These are phyloP conservation scores for Zootermopsis nevadensis DNA, from an alignment of 2,888 invertebrate genomes.

Conservation along the genomic window DNA sequence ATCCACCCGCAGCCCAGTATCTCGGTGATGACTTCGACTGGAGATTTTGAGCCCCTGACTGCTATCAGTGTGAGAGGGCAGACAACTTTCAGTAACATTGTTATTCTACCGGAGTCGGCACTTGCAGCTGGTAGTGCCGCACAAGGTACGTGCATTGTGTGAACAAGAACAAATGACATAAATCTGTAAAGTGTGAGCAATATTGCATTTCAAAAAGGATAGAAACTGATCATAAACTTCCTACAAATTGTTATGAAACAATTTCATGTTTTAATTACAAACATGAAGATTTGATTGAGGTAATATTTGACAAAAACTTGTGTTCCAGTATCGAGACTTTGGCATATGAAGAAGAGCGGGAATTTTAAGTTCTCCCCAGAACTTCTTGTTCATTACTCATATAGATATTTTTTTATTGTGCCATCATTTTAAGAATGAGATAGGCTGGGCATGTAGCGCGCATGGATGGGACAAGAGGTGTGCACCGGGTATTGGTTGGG, in stretches of 20 bases:
- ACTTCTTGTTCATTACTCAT: no score
- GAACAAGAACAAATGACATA: no score
- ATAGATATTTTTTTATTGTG: no score
- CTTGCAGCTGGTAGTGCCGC: not conserved
- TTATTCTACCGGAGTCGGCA: slow-evolving; percentile 41
- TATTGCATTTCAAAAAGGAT: not conserved
- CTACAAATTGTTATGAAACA: not conserved
- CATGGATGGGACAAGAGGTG: no score
- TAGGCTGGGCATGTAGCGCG: no score
- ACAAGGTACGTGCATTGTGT: slow-evolving; percentile 20
- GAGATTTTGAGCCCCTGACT: slow-evolving; percentile 41
- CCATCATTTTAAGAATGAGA: no score
- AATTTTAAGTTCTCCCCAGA: no score
- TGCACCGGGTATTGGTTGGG: no score
- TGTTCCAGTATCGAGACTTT: not conserved
- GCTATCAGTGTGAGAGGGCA: slow-evolving; percentile 38
- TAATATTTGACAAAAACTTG: not conserved
- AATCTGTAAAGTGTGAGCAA: no score
- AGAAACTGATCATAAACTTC: not conserved
- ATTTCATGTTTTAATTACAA: not conserved
- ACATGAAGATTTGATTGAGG: not conserved
- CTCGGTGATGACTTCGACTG: slow-evolving; percentile 42
- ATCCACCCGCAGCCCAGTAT: slow-evolving; percentile 24
- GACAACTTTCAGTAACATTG: slow-evolving; percentile 41
- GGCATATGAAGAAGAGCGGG: no score